Conservation (phyloP, 2,113 vertebrate species). For the Edolisoma coerulescens region DNA sequence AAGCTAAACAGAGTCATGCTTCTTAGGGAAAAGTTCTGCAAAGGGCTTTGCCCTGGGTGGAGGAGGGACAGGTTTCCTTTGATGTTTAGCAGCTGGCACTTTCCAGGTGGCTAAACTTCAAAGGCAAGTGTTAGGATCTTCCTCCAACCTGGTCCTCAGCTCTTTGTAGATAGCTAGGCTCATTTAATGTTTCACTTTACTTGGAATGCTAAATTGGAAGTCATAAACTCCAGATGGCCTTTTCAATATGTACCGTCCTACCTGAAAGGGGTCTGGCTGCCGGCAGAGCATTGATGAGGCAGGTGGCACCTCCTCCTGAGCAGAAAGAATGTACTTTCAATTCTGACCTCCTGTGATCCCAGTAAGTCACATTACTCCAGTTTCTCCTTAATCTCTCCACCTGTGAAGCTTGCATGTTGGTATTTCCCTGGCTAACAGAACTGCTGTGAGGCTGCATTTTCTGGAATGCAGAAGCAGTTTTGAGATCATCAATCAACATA, state of each 20-base stretch:
- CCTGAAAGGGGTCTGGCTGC: constrained; percentile 32
- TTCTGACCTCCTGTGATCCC: constrained; percentile 20
- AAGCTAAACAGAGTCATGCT: constrained; percentile 50
- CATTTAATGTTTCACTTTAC: constrained; percentile 38
- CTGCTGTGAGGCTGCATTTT: neutral
- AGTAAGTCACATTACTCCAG: neutral
- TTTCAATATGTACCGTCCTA: constrained; percentile 18
- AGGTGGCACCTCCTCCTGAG: constrained; percentile 29
- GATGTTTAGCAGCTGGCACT: constrained; percentile 43
- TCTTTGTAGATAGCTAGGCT: constrained; percentile 46
- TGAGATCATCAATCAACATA: neutral
- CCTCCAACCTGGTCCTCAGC: constrained; percentile 21
- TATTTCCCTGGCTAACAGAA: neutral
- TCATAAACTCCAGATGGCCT: constrained; percentile 57
- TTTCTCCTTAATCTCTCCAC: neutral
- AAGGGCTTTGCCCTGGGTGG: constrained; percentile 33
- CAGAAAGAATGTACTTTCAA: constrained; percentile 9
- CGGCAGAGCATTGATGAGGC: neutral
- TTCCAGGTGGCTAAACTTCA: constrained; percentile 60
- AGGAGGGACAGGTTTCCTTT: constrained; percentile 56
- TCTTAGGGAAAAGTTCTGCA: constrained; percentile 11
- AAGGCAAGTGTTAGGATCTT: constrained; percentile 48
- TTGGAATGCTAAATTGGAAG: constrained; percentile 55
- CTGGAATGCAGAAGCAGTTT: neutral
- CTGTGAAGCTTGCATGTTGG: neutral